Conservation (phyloP, 30 jellyfish, hydroid and myxozoan genomes). For the Nemopilema nomurai region DNA sequence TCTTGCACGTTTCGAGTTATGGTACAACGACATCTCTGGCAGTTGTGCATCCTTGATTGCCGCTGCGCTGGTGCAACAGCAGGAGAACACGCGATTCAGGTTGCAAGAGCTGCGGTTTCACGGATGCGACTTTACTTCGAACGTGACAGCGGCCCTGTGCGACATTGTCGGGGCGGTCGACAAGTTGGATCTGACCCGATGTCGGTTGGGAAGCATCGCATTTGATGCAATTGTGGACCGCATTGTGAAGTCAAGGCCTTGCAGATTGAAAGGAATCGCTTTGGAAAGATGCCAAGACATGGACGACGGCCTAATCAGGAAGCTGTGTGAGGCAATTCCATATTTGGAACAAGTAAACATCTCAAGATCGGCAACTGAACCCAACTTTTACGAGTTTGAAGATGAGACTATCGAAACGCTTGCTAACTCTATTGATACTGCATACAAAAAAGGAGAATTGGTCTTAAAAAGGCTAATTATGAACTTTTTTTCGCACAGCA, state of each 20-base stretch:
- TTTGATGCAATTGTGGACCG: not conserved
- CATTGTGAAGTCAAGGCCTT: not conserved
- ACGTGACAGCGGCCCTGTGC: not conserved
- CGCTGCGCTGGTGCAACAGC: not conserved
- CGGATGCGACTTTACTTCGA: not conserved
- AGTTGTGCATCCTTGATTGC: not conserved
- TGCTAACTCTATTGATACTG: slow-evolving; percentile 2
- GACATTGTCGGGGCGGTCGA: not conserved
- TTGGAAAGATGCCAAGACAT: slow-evolving; percentile 31
- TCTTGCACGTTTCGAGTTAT: not conserved
- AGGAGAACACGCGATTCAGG: not conserved
- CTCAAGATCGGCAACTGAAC: slow-evolving; percentile 15
- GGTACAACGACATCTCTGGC: not conserved
- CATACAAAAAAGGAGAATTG: not conserved
- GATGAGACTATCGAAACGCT: not conserved
- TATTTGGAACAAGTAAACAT: not conserved
- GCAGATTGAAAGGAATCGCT: not conserved
- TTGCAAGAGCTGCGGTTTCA: not conserved
- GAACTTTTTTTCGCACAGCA: slow-evolving; percentile 6
- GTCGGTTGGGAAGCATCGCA: not conserved
- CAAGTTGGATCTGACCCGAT: slow-evolving; percentile 13
- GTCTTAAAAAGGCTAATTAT: slow-evolving; percentile 1
- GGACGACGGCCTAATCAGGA: not conserved
- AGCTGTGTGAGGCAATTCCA: slow-evolving; percentile 31
- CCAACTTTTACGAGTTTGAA: not conserved